phyloP scores from a whole-genome alignment of 1,140 invertebrate species.

The Ips typographus region DNA sequence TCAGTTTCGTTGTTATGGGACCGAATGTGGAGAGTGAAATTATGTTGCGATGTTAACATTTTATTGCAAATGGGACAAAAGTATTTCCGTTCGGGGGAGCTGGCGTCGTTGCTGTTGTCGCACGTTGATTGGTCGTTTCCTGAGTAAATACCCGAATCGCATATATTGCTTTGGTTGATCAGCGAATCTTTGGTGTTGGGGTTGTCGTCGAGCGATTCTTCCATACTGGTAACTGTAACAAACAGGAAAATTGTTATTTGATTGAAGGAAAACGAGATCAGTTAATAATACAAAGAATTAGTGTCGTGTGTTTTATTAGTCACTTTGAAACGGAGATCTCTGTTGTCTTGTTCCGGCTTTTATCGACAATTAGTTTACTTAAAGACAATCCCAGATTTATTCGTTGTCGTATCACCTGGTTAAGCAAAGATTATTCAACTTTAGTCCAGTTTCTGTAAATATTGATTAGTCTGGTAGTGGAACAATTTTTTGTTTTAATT shows the following conservation, averaged over 20 bases:
- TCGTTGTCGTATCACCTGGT: conserved; percentile 12
- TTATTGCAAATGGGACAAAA: conserved; percentile 66
- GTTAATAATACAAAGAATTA: neutral
- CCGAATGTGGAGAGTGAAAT: conserved; percentile 70
- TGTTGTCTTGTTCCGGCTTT: conserved; percentile 5
- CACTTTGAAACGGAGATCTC: conserved; percentile 8
- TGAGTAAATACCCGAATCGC: conserved; percentile 50
- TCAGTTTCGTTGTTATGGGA: conserved; percentile 60
- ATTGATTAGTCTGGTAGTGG: neutral
- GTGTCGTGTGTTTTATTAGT: conserved; percentile 4
- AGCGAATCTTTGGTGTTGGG: conserved; percentile 41
- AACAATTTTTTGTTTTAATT: no score
- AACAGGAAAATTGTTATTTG: conserved; percentile 1
- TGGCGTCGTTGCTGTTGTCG: conserved; percentile 47
- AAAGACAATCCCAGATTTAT: conserved; percentile 31
- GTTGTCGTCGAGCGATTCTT: conserved; percentile 39
- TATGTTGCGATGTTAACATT: conserved; percentile 61
- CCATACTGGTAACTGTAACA: conserved; percentile 48
- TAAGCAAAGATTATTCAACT: conserved; percentile 31
- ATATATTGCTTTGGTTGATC: conserved; percentile 41
- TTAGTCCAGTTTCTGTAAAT: conserved; percentile 15
- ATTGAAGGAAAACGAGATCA: no score
- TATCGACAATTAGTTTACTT: conserved; percentile 25
- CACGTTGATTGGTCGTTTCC: conserved; percentile 43
- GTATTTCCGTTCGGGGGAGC: conserved; percentile 53